Base-by-base conservation (phyloP, 2,797 vertebrate genomes). In the Eleutherodactylus coqui region DNA sequence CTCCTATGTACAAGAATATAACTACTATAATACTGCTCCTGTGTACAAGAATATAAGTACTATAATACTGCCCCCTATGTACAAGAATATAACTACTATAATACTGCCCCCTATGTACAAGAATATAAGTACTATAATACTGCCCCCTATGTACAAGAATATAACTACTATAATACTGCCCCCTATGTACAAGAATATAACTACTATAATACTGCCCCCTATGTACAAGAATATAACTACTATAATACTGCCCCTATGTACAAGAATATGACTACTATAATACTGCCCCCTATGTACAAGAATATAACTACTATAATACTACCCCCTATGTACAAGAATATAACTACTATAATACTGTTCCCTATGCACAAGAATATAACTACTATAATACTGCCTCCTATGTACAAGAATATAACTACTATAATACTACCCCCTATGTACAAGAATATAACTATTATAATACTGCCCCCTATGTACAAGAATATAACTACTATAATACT, bases 281-380 rank as follows among this genome's bases (percentile, higher is more conserved):
- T 62, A 62, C 58, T 62, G 58, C 58, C 16, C n/a, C 58, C 58
- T 29, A 62, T 62, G n/a, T 62, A 62, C 13, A 62, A 14, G 58
- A 62, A 62, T 62, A 62, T 62, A 62, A 62, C 58, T 62, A 62
- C 58, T 62, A 62, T 62, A 62, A 62, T 62, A 62, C 58, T 62
- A 27, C 58, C 10, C n/a, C 58, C 58, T 62, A 62, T 62, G 27
- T 64, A 64, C 60, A 34, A 64, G 60, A 64, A 64, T 64, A 62
- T 62, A 62, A 62, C 60, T 62, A 62, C 60, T 62, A 62, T 62
- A 62, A 62, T 62, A 60, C 58, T 29, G 58, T n/a, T 5, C 58
- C 47, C 58, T 60, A 60, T 60, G 9, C 29, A 60, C 58, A 60
- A 29, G 58, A 29, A 60, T 60, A 10, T 60, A 60, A 27, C 58